Evolutionary conservation across 2,888 invertebrate species (phyloP).

Genomic region (Noctuana brunneofusca): DNA sequence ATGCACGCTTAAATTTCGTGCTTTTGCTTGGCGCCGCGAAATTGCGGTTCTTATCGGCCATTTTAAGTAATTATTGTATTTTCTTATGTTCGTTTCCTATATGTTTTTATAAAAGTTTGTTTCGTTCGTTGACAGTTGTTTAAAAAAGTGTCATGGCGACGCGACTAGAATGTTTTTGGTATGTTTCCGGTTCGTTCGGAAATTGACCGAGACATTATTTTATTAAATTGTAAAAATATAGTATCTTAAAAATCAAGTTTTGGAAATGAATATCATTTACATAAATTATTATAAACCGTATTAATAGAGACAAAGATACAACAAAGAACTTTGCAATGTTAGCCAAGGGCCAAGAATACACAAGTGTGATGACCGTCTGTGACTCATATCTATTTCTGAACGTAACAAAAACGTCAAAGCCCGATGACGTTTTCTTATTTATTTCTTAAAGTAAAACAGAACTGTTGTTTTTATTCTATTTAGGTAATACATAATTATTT

Average conservation of each 20-base stretch:
- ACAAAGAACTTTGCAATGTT: slow-evolving; percentile 5
- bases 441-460: too few relatives aligned
- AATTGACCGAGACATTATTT: slow-evolving; percentile 35
- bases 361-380: not conserved
- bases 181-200: slow-evolving; percentile 52
- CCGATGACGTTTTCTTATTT: too few relatives aligned
- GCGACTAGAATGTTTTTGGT: not conserved
- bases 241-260: not conserved
- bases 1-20: slow-evolving; percentile 53
- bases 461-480: too few relatives aligned
- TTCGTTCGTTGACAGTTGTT: slow-evolving; percentile 49
- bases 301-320: not conserved
- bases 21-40: slow-evolving; percentile 51
- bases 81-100: not conserved
- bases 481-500: too few relatives aligned
- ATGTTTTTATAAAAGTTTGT: not conserved
- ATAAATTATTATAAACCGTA: not conserved
- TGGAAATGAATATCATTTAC: not conserved
- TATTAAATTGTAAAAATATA: not conserved
- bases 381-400: slow-evolving; percentile 25
- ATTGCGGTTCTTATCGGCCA: slow-evolving; percentile 55
- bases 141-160: slow-evolving; percentile 65
- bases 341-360: not conserved
- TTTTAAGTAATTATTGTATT: slow-evolving; percentile 8
- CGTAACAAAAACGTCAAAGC: slow-evolving; percentile 32